Evolutionary conservation across 1,140 invertebrate genomes (phyloP).

Genomic region (Drosophila orena): DNA sequence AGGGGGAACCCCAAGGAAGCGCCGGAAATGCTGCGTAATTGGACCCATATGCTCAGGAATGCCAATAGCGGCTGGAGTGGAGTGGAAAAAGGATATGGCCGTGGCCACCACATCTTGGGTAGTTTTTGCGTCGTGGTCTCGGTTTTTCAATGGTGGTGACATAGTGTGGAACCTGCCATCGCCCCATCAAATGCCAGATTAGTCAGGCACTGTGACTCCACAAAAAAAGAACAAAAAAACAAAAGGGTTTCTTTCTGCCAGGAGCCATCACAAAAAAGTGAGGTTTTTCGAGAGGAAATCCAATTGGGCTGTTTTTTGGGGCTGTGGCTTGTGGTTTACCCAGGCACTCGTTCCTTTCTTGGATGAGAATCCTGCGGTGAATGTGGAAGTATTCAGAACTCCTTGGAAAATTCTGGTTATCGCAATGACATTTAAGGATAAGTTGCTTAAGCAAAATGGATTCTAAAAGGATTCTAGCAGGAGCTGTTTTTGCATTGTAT

Average conservation of each 20-base stretch:
- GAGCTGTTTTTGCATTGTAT: no score
- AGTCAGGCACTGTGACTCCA: slow-evolving; percentile 14
- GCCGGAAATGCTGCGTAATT: slow-evolving; percentile 80
- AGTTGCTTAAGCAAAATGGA: background rate
- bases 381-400: background rate
- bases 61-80: slow-evolving; percentile 13
- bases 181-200: slow-evolving; percentile 46
- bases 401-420: background rate
- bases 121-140: slow-evolving; percentile 13
- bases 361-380: background rate
- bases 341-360: background rate
- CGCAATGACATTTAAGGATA: background rate
- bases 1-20: slow-evolving; percentile 16
- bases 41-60: slow-evolving; percentile 73
- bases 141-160: slow-evolving; percentile 22
- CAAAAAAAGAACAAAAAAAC: background rate
- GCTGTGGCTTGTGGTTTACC: slow-evolving; percentile 10
- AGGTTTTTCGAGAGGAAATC: slow-evolving; percentile 9
- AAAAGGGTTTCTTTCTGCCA: slow-evolving; percentile 26
- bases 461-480: no score
- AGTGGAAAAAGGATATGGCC: slow-evolving; percentile 33
- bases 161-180: slow-evolving; percentile 10
- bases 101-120: slow-evolving; percentile 22
- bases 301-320: slow-evolving; percentile 21
- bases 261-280: slow-evolving; percentile 1